A percentile compares a stretch with the other conserved stretches of the same genome.
These are phyloP conservation scores for Drosophila obscura DNA, from an alignment of 1,140 invertebrate species.

Conservation along the genomic window DNA sequence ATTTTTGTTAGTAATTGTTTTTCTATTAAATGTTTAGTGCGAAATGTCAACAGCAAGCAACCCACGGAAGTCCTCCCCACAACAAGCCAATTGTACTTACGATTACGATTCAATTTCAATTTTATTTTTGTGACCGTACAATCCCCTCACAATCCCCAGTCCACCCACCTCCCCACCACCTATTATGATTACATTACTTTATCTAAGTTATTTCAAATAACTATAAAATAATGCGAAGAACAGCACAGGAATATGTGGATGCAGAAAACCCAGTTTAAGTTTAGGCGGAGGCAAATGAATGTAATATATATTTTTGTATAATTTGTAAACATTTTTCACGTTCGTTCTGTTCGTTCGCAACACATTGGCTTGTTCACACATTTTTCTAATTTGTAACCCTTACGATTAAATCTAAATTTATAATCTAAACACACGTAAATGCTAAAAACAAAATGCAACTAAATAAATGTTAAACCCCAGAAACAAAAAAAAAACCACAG, in stretches of 20 bases:
- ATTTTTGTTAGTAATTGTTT: conserved; percentile 81
- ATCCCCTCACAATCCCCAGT: conserved; percentile 2
- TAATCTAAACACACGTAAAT: conserved; percentile 65
- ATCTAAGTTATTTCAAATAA: conserved; percentile 78
- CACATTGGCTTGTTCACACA: conserved; percentile 74
- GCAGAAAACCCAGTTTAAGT: conserved; percentile 38
- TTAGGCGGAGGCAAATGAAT: conserved; percentile 54
- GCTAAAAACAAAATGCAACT: conserved; percentile 76
- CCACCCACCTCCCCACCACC: background rate
- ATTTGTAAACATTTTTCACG: conserved; percentile 41
- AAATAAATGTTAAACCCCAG: conserved; percentile 78
- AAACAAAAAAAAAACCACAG: conserved; percentile 61
- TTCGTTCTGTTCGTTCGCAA: conserved; percentile 43
- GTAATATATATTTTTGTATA: conserved; percentile 66
- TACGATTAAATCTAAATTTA: conserved; percentile 70
- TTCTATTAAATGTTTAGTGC: conserved; percentile 77
- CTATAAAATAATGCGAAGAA: conserved; percentile 63
- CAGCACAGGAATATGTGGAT: conserved; percentile 14
- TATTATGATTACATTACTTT: conserved; percentile 42
- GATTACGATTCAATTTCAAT: conserved; percentile 35
- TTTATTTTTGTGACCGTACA: conserved; percentile 28
- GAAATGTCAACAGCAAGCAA: conserved; percentile 54
- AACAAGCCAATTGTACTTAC: conserved; percentile 79
- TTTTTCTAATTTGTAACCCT: conserved; percentile 72
- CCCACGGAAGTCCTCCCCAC: conserved; percentile 32